These are phyloP conservation scores for Cossypha niveicapilla DNA, from an alignment of 2,797 vertebrate genomes.

Conservation along the genomic window DNA sequence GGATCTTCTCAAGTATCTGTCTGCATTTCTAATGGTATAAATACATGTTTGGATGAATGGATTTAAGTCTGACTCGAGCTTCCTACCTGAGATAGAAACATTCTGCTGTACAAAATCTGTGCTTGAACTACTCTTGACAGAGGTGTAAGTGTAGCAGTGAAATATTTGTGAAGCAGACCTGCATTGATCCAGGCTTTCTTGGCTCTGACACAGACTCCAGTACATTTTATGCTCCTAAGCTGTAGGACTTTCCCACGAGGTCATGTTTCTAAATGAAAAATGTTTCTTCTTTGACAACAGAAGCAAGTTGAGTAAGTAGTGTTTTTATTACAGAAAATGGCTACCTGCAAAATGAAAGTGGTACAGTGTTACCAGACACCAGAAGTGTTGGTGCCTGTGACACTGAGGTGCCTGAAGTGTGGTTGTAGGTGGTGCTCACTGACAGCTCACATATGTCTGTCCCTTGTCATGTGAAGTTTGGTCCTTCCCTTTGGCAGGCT, in stretches of 20 bases:
- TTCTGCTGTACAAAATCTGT: background rate
- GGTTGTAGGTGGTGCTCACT: background rate
- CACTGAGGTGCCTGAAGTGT: background rate
- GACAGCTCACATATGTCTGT: background rate
- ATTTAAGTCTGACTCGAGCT: background rate
- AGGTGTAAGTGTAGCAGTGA: background rate
- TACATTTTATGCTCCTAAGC: background rate
- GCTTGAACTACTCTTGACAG: background rate
- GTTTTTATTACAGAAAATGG: background rate
- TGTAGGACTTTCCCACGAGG: background rate
- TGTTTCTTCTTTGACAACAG: background rate
- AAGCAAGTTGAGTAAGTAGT: background rate
- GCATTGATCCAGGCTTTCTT: slow-evolving; percentile 1
- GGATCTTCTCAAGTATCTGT: background rate
- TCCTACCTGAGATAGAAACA: background rate
- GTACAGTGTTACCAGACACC: background rate
- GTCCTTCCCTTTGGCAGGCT: background rate
- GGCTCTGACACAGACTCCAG: background rate
- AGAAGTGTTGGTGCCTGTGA: background rate
- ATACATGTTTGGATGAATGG: background rate
- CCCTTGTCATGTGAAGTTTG: background rate
- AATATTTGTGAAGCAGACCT: background rate
- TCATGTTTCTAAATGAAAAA: background rate
- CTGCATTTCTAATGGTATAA: background rate
- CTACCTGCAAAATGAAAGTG: background rate